Evolutionary conservation across 2,888 invertebrate species (phyloP).

Genomic region (Unio pictorum): DNA sequence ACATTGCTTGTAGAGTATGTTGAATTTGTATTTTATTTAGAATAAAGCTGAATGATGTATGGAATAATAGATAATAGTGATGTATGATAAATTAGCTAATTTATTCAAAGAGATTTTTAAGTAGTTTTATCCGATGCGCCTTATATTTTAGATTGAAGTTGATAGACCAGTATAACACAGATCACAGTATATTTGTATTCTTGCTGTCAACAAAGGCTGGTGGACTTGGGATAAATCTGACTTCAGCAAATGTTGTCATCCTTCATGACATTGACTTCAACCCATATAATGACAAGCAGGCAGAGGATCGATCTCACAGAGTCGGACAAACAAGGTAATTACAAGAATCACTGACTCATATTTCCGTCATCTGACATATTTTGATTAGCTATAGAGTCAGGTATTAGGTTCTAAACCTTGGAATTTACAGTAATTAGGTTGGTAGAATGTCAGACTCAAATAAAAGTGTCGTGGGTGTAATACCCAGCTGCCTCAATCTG

Average conservation of each 20-base stretch:
- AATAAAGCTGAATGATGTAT: not conserved
- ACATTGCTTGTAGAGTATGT: no score
- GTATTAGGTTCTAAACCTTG: no score
- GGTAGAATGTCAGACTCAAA: no score
- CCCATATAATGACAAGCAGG: constrained; percentile 97
- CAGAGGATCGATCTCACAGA: constrained; percentile 87
- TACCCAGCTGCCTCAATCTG: no score
- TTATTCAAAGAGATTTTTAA: not conserved
- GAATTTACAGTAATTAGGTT: no score
- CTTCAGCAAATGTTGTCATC: constrained; percentile 92
- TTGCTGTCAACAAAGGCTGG: constrained; percentile 94
- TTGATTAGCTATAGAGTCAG: no score
- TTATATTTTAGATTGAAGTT: constrained; percentile 82
- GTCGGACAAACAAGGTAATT: constrained; percentile 77
- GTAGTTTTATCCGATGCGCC: not conserved
- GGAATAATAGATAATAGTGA: not conserved
- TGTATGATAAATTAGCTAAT: not conserved
- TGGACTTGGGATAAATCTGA: constrained; percentile 76
- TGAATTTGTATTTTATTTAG: no score
- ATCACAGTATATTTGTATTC: constrained; percentile 88
- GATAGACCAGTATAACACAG: constrained; percentile 89
- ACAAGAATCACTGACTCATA: no score
- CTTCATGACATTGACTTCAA: constrained; percentile 99
- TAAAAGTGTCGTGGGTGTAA: no score
- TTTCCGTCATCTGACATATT: no score